Percentiles rank a stretch among this genome's conserved stretches.
Evolutionary conservation across 2,888 invertebrate genomes (phyloP).

Genomic region (Cosmorhoe ocellata): DNA sequence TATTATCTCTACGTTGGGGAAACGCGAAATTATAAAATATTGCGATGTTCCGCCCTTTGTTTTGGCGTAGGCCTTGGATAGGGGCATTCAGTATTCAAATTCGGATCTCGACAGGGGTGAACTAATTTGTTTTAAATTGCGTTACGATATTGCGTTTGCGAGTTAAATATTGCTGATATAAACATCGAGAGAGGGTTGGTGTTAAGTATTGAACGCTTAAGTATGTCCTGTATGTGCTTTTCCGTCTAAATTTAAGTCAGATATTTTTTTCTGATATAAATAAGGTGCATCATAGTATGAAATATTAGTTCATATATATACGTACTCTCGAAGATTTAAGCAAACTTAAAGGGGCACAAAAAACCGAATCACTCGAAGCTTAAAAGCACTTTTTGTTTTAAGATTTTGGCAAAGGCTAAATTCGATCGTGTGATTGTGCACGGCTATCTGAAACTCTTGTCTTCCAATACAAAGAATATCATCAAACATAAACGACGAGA

Average conservation of each 20-base stretch:
- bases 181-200: slow-evolving; percentile 67
- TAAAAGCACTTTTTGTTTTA: too few species aligned
- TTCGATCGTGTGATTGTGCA: too few species aligned
- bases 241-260: too few species aligned
- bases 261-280: too few species aligned
- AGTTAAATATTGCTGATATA: slow-evolving; percentile 75
- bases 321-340: too few species aligned
- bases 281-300: too few species aligned
- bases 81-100: slow-evolving; percentile 79
- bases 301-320: too few species aligned
- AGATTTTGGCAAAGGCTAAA: too few species aligned
- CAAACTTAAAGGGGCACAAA: too few species aligned
- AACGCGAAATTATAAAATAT: slow-evolving; percentile 72
- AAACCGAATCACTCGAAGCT: too few species aligned
- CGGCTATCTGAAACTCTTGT: too few species aligned
- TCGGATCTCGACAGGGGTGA: slow-evolving; percentile 69
- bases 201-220: slow-evolving; percentile 61
- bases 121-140: slow-evolving; percentile 82
- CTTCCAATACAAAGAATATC: too few species aligned
- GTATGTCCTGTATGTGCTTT: slow-evolving; percentile 44
- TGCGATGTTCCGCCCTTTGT: slow-evolving; percentile 72
- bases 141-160: slow-evolving; percentile 78
- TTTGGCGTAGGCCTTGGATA: slow-evolving; percentile 65
- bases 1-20: slow-evolving; percentile 55
- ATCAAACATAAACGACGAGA: slow-evolving; percentile 50